These are phyloP conservation scores for Myopa testacea DNA, from an alignment of 2,888 invertebrate genomes.

Conservation along the genomic window DNA sequence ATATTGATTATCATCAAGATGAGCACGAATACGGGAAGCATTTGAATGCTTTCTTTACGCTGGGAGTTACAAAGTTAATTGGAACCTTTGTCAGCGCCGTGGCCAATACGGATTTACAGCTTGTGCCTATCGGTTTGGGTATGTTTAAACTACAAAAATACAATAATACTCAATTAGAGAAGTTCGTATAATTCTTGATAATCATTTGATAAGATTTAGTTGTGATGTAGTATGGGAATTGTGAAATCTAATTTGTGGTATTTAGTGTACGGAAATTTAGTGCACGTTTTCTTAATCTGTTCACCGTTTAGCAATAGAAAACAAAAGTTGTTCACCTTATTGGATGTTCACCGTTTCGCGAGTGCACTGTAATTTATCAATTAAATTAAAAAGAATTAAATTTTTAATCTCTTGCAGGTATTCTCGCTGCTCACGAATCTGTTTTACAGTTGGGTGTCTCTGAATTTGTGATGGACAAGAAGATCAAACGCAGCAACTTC, in stretches of 20 bases:
- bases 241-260: no score
- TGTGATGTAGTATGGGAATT: no score
- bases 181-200: no score
- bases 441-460: conserved; percentile 75
- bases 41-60: conserved; percentile 98
- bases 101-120: conserved; percentile 50
- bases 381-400: neutral
- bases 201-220: no score
- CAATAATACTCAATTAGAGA: no score
- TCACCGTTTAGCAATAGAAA: no score
- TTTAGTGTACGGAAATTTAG: no score
- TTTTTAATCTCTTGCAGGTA: conserved; percentile 57
- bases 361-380: neutral
- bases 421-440: conserved; percentile 76
- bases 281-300: no score
- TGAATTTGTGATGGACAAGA: conserved; percentile 76
- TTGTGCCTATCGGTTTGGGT: conserved; percentile 68
- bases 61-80: conserved; percentile 84
- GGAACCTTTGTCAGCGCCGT: conserved; percentile 70
- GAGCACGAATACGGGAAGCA: conserved; percentile 95
- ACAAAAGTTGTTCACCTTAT: no score
- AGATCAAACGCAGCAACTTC: conserved; percentile 72
- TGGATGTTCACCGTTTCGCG: no score
- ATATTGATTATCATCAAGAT: conserved; percentile 86
- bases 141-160: conserved; percentile 38